These are phyloP conservation scores for Discoglossus pictus DNA, from an alignment of 2,797 vertebrate species.

Conservation along the genomic window DNA sequence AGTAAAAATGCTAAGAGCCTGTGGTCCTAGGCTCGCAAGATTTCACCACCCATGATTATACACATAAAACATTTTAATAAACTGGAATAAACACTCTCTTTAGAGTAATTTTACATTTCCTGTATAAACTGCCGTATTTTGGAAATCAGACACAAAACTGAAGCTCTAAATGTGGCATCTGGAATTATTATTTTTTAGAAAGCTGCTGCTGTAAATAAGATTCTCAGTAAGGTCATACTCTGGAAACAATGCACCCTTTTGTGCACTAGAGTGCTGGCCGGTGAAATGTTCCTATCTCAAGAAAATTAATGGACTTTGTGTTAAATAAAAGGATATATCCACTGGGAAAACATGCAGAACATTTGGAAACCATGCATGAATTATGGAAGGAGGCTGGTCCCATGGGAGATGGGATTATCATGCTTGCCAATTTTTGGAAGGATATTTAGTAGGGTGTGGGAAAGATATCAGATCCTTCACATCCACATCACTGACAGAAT, in stretches of 20 bases:
- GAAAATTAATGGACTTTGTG: conserved; percentile 23
- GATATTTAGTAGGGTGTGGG: conserved; percentile 35
- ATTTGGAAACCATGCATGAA: conserved; percentile 36
- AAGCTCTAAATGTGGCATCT: conserved; percentile 3
- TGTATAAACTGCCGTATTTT: neutral
- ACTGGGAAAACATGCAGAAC: conserved; percentile 37
- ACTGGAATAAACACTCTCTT: conserved; percentile 5
- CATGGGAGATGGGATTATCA: conserved; percentile 24
- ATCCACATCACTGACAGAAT: conserved; percentile 29
- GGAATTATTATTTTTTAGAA: conserved; percentile 12
- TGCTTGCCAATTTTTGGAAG: conserved; percentile 31
- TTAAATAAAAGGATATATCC: conserved; percentile 11
- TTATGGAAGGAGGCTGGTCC: conserved; percentile 4
- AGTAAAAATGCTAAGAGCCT: neutral
- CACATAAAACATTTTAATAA: too few relatives aligned
- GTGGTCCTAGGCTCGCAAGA: too few relatives aligned
- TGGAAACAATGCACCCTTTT: conserved; percentile 19
- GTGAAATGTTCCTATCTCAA: conserved; percentile 23
- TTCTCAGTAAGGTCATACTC: conserved; percentile 17
- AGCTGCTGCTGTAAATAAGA: conserved; percentile 17
- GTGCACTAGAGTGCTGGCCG: neutral
- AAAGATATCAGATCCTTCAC: conserved; percentile 35
- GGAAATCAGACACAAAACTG: conserved; percentile 8
- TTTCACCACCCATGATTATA: too few relatives aligned
- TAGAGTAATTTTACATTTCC: conserved; percentile 26